Percentiles rank a stretch among this genome's conserved stretches.
These are phyloP conservation scores for Uropsilus gracilis DNA, from an alignment of 2,113 vertebrate genomes.

Conservation along the genomic window DNA sequence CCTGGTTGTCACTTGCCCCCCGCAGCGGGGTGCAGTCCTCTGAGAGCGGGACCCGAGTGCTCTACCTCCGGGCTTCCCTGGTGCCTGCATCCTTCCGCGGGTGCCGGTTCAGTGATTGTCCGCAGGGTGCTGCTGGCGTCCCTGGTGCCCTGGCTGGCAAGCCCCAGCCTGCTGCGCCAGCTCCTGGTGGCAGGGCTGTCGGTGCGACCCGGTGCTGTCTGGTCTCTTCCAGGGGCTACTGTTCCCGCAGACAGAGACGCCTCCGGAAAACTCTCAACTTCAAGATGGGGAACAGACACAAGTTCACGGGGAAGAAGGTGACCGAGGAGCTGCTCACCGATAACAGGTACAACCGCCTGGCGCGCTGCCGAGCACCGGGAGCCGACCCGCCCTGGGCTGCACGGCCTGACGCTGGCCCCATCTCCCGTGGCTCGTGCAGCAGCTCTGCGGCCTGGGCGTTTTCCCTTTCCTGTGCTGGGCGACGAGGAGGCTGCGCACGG, in stretches of 20 bases:
- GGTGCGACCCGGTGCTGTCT: not conserved
- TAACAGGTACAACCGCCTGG: slow-evolving; percentile 92
- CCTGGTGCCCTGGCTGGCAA: no score
- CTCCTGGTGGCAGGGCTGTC: not conserved
- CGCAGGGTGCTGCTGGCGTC: not conserved
- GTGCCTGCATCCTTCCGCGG: no score
- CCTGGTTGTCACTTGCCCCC: no score
- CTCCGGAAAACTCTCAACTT: slow-evolving; percentile 97
- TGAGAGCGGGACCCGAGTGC: no score
- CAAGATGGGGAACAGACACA: slow-evolving; percentile 98
- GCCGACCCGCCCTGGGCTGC: not conserved
- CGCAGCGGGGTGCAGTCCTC: no score
- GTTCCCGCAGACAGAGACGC: slow-evolving; percentile 94
- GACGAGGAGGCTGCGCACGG: not conserved
- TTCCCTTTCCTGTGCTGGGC: accelerated
- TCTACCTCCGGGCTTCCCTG: no score
- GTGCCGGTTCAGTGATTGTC: no score
- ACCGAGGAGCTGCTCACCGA: slow-evolving; percentile 96
- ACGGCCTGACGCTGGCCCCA: no score
- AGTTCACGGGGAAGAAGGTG: slow-evolving; percentile 97
- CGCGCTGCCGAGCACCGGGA: not conserved
- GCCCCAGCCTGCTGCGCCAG: no score
- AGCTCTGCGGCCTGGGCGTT: not conserved
- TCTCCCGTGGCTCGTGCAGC: not conserved
- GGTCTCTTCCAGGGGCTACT: slow-evolving; percentile 91